Evolutionary conservation across 2,113 vertebrate species (phyloP), one percentile per base, ranked within the genome.

Genomic region (Megaceryle torquata): DNA sequence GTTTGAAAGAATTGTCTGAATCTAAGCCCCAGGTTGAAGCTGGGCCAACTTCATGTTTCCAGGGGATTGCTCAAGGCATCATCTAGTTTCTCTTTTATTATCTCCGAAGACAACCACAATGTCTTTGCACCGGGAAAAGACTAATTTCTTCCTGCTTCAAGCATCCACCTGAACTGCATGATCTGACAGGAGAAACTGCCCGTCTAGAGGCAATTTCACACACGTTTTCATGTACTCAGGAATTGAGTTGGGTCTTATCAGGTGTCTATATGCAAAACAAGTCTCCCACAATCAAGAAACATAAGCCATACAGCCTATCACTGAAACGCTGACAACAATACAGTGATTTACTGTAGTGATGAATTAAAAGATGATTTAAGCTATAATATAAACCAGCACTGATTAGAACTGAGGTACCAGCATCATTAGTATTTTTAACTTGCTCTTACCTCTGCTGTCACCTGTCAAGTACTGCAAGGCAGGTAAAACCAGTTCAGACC

Each of bases 381-480:
- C 77, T 71, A 5, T 15, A 64, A 60, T 12, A 51, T 26, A 84
- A 72, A 89, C 13, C 51, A 86, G 61, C 24, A 19, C 44, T 41
- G 63, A 72, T 46, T 29, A 84, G 33, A 91, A 88, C 19, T 11
- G 43, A 81, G 21, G 20, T 69, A 65, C 29, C 50, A 94, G 50
- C 50, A 91, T 4, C 15, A 6, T 4, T 6, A 60, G 29, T 56
- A n/a, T 48, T 65, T 76, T 80, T 68, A 67, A 61, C 29, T 22
- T 48, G 31, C 65, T 46, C 95, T 97, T 90, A 99, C 99, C 98
- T 97, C 98, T 99, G 93, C 98, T 99, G 91, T 99, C 99, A 28
- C 99, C 99, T 48, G 99, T 97, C 82, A 99, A 98, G 97, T 99
- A 99, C 88, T 99, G 99, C 84, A 99, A 96, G 17, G 98, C 99